phyloP scores from a whole-genome alignment of 2,888 invertebrate genomes.

The Drosophila algonquin region DNA sequence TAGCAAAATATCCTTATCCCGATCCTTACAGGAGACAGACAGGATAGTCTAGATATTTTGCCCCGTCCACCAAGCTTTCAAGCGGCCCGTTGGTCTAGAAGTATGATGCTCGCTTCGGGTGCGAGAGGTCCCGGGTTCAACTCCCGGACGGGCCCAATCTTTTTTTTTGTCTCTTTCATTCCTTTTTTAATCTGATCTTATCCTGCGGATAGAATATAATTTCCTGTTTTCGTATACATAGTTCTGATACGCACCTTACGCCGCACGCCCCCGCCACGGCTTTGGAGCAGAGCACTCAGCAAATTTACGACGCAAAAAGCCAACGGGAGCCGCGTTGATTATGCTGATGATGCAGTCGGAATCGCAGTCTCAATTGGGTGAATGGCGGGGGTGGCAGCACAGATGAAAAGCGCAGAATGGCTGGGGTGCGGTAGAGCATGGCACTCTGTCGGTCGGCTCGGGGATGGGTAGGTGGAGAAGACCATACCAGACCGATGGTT shows the following conservation, averaged over 20 bases:
- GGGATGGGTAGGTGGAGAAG: background rate
- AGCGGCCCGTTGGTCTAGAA: constrained; percentile 83
- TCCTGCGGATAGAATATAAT: no score
- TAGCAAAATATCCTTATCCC: background rate
- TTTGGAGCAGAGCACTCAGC: constrained; percentile 72
- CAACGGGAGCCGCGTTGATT: constrained; percentile 73
- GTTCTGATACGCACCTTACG: background rate
- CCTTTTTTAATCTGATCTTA: background rate
- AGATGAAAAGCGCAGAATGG: constrained; percentile 1
- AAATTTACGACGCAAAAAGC: constrained; percentile 77
- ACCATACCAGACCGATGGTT: background rate
- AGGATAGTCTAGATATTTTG: background rate
- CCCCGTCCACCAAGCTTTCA: constrained; percentile 21
- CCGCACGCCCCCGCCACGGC: constrained; percentile 33
- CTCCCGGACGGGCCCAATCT: constrained; percentile 45
- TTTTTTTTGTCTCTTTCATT: background rate
- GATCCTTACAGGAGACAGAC: background rate
- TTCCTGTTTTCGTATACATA: background rate
- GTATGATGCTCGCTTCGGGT: constrained; percentile 84
- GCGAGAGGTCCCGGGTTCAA: constrained; percentile 82
- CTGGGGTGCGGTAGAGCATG: background rate
- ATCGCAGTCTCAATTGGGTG: constrained; percentile 42
- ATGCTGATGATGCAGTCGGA: constrained; percentile 77
- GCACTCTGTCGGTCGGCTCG: background rate
- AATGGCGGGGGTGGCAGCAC: constrained; percentile 11